Evolutionary conservation across 1,140 invertebrate species (phyloP).

Genomic region (Pachypeltis micranthus): DNA sequence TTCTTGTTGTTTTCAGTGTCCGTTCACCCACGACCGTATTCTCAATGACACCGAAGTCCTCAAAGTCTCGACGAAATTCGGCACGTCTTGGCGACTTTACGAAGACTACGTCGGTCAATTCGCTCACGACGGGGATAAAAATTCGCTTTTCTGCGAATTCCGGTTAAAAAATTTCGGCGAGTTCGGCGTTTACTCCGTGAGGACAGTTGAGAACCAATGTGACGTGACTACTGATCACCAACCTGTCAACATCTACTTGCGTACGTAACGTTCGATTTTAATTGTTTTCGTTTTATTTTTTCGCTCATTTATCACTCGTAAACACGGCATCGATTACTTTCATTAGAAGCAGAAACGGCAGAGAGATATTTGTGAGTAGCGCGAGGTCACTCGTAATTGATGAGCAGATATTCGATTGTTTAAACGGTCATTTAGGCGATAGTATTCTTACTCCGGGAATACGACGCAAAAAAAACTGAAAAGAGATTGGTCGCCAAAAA

Average conservation of each 20-base stretch:
- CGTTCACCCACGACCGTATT: slow-evolving; percentile 17
- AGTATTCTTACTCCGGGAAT: no score
- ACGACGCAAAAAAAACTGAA: no score
- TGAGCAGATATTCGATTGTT: no score
- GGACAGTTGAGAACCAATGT: slow-evolving; percentile 32
- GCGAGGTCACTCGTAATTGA: no score
- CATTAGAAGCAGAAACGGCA: no score
- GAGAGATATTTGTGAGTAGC: no score
- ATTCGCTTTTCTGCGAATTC: slow-evolving; percentile 42
- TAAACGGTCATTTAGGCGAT: no score
- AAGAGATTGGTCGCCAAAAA: no score
- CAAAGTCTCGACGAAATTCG: slow-evolving; percentile 22
- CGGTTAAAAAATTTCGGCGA: slow-evolving; percentile 44
- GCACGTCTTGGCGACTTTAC: slow-evolving; percentile 23
- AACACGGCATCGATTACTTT: no score
- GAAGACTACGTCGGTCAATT: not conserved
- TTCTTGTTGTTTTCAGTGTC: slow-evolving; percentile 25
- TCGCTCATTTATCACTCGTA: slow-evolving; percentile 1
- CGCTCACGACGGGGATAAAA: slow-evolving; percentile 26
- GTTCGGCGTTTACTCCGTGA: slow-evolving; percentile 60
- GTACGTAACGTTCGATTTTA: slow-evolving; percentile 39
- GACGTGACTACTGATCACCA: slow-evolving; percentile 37
- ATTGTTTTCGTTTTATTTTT: no score
- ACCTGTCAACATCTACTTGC: slow-evolving; percentile 58
- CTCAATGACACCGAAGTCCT: slow-evolving; percentile 16